These are phyloP conservation scores for Sphaerodactylus townsendi DNA, from an alignment of 2,113 vertebrate species.

Conservation along the genomic window DNA sequence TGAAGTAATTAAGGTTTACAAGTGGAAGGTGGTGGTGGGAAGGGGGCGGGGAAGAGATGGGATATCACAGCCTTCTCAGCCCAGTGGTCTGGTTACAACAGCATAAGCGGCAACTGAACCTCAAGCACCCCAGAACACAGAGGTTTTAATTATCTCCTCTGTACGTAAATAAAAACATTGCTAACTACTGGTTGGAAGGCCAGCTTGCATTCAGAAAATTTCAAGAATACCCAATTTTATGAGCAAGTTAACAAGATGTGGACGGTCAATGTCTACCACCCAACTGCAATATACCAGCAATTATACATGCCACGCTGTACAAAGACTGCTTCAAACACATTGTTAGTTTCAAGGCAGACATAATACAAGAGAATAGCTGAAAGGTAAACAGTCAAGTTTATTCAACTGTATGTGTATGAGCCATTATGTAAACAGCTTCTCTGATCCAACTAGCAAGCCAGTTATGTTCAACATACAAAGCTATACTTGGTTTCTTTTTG, in stretches of 20 bases:
- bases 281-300: neutral
- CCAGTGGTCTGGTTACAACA: neutral
- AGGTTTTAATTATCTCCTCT: neutral
- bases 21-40: neutral
- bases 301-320: neutral
- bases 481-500: neutral
- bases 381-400: neutral
- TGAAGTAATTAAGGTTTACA: neutral
- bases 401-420: neutral
- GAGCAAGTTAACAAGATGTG: neutral
- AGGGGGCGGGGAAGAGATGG: no score
- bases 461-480: neutral
- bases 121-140: neutral
- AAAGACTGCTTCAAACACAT: conserved; percentile 1
- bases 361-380: neutral
- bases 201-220: neutral
- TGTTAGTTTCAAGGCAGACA: conserved; percentile 28
- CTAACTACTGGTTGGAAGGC: neutral
- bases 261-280: neutral
- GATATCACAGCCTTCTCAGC: neutral
- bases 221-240: neutral
- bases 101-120: neutral
- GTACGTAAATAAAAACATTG: neutral
- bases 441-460: neutral
- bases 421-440: neutral